Conservation (phyloP, 2,113 vertebrate genomes). For the Gymnocephalus cernua region DNA sequence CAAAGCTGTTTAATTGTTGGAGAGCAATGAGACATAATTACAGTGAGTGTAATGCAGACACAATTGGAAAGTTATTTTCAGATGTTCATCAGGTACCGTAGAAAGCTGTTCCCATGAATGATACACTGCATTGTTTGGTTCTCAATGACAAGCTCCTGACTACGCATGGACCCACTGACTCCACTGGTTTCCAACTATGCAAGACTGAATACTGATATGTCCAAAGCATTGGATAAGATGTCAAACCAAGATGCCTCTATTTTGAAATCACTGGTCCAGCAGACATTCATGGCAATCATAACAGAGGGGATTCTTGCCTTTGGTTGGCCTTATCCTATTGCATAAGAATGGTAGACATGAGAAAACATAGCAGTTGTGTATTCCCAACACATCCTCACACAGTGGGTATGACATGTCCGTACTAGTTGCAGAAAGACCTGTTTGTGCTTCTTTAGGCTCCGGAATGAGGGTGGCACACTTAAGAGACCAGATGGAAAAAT, state of each 20-base stretch:
- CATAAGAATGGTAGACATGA: neutral
- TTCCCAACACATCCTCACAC: conserved; percentile 28
- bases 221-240: conserved; percentile 8
- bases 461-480: conserved; percentile 62
- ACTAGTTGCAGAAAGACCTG: conserved; percentile 19
- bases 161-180: neutral
- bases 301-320: neutral
- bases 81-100: conserved; percentile 29
- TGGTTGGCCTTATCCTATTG: conserved; percentile 11
- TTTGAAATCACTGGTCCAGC: conserved; percentile 22
- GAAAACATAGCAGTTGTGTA: conserved; percentile 1
- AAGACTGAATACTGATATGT: conserved; percentile 2
- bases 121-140: conserved; percentile 25
- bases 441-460: conserved; percentile 51
- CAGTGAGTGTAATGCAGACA: conserved; percentile 23
- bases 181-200: neutral
- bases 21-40: conserved; percentile 34
- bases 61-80: conserved; percentile 36
- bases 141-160: neutral
- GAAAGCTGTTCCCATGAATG: conserved; percentile 40
- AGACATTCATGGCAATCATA: neutral
- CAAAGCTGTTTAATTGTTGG: conserved; percentile 49
- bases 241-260: conserved; percentile 4
- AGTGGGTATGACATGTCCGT: conserved; percentile 8
- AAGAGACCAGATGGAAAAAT: conserved; percentile 70